These are phyloP conservation scores for Platyscapa corneri DNA, from an alignment of 1,140 invertebrate genomes.

Conservation along the genomic window DNA sequence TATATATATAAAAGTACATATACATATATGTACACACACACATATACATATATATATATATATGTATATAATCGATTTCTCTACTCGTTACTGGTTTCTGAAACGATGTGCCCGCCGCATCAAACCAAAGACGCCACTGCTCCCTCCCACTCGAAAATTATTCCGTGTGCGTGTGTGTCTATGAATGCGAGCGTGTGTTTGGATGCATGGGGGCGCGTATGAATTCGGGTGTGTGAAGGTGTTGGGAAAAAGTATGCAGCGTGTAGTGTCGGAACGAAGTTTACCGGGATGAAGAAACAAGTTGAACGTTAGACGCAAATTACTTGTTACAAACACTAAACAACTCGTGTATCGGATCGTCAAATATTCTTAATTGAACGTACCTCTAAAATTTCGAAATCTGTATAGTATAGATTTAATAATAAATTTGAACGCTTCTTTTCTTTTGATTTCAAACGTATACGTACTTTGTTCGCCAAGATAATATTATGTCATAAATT, in stretches of 20 bases:
- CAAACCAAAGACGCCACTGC: conserved; percentile 28
- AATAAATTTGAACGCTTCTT: conserved; percentile 33
- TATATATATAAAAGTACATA: no score
- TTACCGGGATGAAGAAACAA: not conserved
- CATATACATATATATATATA: no score
- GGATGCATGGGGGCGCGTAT: no score
- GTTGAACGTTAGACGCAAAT: not conserved
- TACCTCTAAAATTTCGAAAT: not conserved
- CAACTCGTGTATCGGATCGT: not conserved
- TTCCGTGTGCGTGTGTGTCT: no score
- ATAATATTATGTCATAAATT: conserved; percentile 41
- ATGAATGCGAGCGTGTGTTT: no score
- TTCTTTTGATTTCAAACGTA: conserved; percentile 44
- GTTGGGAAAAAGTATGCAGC: conserved; percentile 28
- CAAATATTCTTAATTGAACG: not conserved
- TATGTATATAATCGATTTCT: conserved; percentile 42
- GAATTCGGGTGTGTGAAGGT: no score
- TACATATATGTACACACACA: no score
- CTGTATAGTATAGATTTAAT: not conserved
- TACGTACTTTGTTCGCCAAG: conserved; percentile 24
- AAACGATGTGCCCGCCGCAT: conserved; percentile 13
- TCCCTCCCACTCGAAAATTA: not conserved
- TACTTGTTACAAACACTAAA: conserved; percentile 26
- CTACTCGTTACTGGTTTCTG: conserved; percentile 7
- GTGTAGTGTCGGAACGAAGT: not conserved